Evolutionary conservation across 2,797 vertebrate genomes (phyloP).

Genomic region (Hydrophis major): DNA sequence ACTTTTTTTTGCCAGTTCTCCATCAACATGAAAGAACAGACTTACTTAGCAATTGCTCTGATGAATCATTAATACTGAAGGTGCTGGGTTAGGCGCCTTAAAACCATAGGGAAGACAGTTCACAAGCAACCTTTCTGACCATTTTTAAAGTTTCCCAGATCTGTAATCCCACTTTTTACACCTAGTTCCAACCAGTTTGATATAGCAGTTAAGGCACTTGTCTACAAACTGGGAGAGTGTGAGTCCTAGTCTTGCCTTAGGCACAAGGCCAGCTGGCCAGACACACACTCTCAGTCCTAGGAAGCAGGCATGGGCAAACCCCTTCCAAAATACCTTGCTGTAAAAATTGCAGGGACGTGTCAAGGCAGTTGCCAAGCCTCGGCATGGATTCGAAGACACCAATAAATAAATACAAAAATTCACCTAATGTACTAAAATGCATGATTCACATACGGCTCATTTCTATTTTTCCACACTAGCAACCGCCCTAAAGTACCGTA

Average conservation of each 20-base stretch:
- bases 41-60: neutral
- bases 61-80: neutral
- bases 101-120: neutral
- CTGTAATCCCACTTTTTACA: neutral
- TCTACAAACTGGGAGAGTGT: neutral
- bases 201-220: neutral
- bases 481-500: neutral
- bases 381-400: neutral
- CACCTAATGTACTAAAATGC: neutral
- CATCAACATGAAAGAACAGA: neutral
- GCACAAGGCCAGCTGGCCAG: neutral
- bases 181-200: neutral
- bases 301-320: neutral
- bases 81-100: neutral
- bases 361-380: neutral
- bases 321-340: neutral
- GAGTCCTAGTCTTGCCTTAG: neutral
- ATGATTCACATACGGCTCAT: neutral
- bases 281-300: neutral
- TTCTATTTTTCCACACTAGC: neutral
- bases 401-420: neutral
- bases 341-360: neutral
- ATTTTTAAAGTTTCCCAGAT: neutral
- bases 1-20: no score
- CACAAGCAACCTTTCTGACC: neutral